Conservation (phyloP, 2,888 invertebrate species). For the Anoplius nigerrimus region DNA sequence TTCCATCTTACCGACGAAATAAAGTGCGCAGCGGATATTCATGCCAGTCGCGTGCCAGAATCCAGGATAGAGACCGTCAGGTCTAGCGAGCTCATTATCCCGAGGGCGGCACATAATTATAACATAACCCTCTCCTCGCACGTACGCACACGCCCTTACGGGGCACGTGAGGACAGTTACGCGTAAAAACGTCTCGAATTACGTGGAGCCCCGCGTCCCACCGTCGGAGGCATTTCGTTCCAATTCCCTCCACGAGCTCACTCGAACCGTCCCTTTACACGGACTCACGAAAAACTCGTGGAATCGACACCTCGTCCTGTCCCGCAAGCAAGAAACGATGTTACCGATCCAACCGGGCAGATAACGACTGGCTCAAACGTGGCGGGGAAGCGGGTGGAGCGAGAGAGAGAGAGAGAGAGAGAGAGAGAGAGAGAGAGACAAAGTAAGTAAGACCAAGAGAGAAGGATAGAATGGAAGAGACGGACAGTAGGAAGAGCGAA, state of each 20-base stretch:
- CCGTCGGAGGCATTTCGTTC: slow-evolving; percentile 1
- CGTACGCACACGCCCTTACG: too few relatives aligned
- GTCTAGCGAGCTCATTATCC: too few relatives aligned
- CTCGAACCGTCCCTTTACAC: slow-evolving; percentile 2
- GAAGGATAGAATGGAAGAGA: slow-evolving; percentile 31
- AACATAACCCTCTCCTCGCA: too few relatives aligned
- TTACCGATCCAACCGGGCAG: slow-evolving; percentile 44
- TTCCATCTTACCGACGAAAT: too few relatives aligned
- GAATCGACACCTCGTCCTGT: slow-evolving; percentile 51
- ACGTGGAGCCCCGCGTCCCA: background rate
- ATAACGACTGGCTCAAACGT: slow-evolving; percentile 7
- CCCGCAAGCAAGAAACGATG: slow-evolving; percentile 46
- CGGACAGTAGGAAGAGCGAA: slow-evolving; percentile 21
- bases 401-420: slow-evolving; percentile 31
- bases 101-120: too few relatives aligned
- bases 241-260: background rate
- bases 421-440: slow-evolving; percentile 36
- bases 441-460: slow-evolving; percentile 42
- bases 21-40: too few relatives aligned
- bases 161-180: too few relatives aligned
- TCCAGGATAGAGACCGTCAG: too few relatives aligned
- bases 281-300: slow-evolving; percentile 34
- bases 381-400: slow-evolving; percentile 24
- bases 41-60: too few relatives aligned
- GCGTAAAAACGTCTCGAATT: too few relatives aligned